Conservation (phyloP, 2,888 invertebrate genomes). For the Lepas anatifera region DNA sequence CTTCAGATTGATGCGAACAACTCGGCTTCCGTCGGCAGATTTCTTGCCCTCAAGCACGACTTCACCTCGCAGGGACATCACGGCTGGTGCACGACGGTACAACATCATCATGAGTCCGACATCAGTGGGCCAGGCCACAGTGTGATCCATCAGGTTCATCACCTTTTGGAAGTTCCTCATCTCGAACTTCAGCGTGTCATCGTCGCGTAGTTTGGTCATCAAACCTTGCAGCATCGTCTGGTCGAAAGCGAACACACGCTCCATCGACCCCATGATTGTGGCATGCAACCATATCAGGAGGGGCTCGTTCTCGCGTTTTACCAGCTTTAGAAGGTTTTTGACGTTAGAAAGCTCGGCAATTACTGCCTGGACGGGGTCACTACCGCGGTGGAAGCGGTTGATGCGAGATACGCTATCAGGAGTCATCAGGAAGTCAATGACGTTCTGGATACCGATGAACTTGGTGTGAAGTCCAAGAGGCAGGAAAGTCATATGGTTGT, state of each 20-base stretch:
- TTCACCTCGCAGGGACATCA: not conserved
- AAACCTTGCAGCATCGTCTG: not conserved
- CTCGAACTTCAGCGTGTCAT: not conserved
- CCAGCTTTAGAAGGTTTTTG: not conserved
- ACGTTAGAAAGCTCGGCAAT: not conserved
- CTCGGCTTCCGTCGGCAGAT: not conserved
- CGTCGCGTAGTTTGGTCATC: not conserved
- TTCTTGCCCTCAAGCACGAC: not conserved
- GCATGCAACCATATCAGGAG: not conserved
- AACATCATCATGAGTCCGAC: not conserved
- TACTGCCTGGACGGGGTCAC: not conserved
- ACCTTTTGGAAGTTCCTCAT: not conserved
- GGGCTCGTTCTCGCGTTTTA: not conserved
- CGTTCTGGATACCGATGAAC: not conserved
- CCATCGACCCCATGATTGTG: not conserved
- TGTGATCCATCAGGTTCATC: not conserved
- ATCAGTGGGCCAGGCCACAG: not conserved
- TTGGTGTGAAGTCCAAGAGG: not conserved
- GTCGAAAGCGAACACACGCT: not conserved
- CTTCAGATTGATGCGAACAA: not conserved
- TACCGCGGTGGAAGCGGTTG: not conserved
- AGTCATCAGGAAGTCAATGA: not conserved
- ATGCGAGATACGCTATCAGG: not conserved
- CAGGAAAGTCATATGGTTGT: not conserved
- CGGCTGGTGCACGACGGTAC: not conserved